phyloP scores from a whole-genome alignment of 2,888 invertebrate species.

The Ormyrus rosae region DNA sequence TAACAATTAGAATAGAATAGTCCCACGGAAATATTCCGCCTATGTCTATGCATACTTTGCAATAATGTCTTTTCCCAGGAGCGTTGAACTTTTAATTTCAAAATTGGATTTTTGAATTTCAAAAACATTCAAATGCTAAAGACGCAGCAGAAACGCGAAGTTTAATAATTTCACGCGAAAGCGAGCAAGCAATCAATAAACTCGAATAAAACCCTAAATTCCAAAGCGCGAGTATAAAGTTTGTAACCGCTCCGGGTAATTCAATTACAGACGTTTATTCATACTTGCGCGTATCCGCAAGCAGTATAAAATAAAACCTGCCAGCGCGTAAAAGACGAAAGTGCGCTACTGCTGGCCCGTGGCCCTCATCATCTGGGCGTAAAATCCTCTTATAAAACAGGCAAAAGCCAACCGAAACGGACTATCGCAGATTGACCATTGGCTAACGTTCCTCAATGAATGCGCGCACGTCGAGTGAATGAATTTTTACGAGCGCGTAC shows the following conservation, averaged over 20 bases:
- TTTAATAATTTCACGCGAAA: too few species aligned
- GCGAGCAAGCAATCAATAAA: too few species aligned
- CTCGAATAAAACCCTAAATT: too few species aligned
- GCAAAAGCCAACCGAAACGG: not conserved
- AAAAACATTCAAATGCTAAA: too few species aligned
- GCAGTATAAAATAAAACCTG: slow-evolving; percentile 34
- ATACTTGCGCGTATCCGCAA: slow-evolving; percentile 1
- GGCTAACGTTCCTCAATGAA: slow-evolving; percentile 39
- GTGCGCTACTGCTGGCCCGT: not conserved
- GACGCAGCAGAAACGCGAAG: too few species aligned
- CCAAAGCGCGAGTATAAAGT: not conserved
- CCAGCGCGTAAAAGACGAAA: slow-evolving; percentile 21
- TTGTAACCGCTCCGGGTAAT: slow-evolving; percentile 13
- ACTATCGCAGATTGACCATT: slow-evolving; percentile 39
- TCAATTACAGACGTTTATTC: slow-evolving; percentile 46
- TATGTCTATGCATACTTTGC: too few species aligned
- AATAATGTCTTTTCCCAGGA: too few species aligned
- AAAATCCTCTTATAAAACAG: slow-evolving; percentile 29
- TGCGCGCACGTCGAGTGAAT: slow-evolving; percentile 66
- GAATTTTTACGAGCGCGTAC: slow-evolving; percentile 68
- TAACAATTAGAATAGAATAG: too few species aligned
- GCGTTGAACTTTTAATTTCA: too few species aligned
- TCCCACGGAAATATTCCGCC: too few species aligned
- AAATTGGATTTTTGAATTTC: too few species aligned
- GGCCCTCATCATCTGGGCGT: slow-evolving; percentile 28